These are phyloP conservation scores for Tetraodon nigroviridis DNA, from an alignment of 2,113 vertebrate species.

Conservation along the genomic window DNA sequence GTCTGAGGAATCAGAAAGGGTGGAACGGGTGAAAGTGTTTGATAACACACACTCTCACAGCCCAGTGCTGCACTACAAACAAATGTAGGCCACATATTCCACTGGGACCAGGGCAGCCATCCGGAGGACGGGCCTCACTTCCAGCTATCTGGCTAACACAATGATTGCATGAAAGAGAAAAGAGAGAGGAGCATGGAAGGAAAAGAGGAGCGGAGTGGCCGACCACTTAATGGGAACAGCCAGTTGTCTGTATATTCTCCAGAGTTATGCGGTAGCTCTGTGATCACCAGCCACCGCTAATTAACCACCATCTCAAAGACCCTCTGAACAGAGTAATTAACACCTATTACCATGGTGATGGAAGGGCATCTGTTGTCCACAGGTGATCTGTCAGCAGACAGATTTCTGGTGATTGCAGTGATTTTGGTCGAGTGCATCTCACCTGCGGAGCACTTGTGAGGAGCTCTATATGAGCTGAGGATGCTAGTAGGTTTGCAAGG, in stretches of 20 bases:
- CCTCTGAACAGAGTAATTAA: conserved; percentile 52
- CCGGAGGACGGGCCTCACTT: conserved; percentile 49
- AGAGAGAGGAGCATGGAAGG: neutral
- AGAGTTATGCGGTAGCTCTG: neutral
- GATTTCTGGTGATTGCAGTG: conserved; percentile 20
- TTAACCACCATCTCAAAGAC: conserved; percentile 45
- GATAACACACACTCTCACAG: conserved; percentile 16
- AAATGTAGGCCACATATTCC: conserved; percentile 72
- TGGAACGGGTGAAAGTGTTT: conserved; percentile 25
- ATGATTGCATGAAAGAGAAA: conserved; percentile 43
- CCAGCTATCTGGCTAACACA: conserved; percentile 48
- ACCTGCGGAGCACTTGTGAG: conserved; percentile 10
- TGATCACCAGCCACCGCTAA: conserved; percentile 29
- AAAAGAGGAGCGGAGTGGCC: conserved; percentile 5
- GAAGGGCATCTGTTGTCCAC: conserved; percentile 16
- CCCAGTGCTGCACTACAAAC: conserved; percentile 50
- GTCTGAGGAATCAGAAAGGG: neutral
- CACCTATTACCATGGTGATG: conserved; percentile 25
- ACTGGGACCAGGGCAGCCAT: conserved; percentile 51
- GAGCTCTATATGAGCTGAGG: conserved; percentile 15
- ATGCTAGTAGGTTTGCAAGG: conserved; percentile 30
- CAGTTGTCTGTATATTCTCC: conserved; percentile 4
- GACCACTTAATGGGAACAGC: conserved; percentile 22
- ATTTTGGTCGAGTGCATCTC: conserved; percentile 8
- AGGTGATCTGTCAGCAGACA: conserved; percentile 22